Evolutionary conservation across 1,140 invertebrate species (phyloP).

Genomic region (Physella acuta): DNA sequence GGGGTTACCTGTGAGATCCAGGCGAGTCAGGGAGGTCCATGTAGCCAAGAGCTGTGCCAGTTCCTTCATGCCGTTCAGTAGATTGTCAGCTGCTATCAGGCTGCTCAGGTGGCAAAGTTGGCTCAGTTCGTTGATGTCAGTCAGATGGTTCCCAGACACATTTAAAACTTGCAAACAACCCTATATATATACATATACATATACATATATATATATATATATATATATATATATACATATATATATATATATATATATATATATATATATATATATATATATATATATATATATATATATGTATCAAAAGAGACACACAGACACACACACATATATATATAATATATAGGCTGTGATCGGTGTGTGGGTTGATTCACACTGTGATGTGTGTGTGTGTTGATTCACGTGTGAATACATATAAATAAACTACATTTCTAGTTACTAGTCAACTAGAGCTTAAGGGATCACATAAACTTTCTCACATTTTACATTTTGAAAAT

Average conservation of each 20-base stretch:
- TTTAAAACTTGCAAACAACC: conserved; percentile 52
- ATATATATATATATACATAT: background rate
- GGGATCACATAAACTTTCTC: too few relatives aligned
- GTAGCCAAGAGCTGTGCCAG: conserved; percentile 47
- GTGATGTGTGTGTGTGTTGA: too few relatives aligned
- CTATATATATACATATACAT: background rate
- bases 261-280: too few relatives aligned
- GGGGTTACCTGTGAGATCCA: conserved; percentile 57
- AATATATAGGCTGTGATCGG: too few relatives aligned
- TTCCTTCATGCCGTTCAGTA: conserved; percentile 57
- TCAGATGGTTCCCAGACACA: conserved; percentile 57
- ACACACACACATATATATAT: background rate
- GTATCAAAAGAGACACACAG: background rate
- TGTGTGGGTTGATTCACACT: too few relatives aligned
- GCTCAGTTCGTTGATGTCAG: conserved; percentile 52
- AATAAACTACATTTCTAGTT: too few relatives aligned
- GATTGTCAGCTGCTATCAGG: conserved; percentile 54
- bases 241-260: background rate
- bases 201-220: too few relatives aligned
- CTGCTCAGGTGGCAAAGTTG: conserved; percentile 46
- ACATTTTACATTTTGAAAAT: too few relatives aligned
- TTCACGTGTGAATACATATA: too few relatives aligned
- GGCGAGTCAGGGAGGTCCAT: conserved; percentile 41
- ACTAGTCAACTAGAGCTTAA: too few relatives aligned
- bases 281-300: background rate